Evolutionary conservation across 2,888 invertebrate genomes (phyloP), one percentile per base, ranked within the genome.

Genomic region (Microchrysa polita): DNA sequence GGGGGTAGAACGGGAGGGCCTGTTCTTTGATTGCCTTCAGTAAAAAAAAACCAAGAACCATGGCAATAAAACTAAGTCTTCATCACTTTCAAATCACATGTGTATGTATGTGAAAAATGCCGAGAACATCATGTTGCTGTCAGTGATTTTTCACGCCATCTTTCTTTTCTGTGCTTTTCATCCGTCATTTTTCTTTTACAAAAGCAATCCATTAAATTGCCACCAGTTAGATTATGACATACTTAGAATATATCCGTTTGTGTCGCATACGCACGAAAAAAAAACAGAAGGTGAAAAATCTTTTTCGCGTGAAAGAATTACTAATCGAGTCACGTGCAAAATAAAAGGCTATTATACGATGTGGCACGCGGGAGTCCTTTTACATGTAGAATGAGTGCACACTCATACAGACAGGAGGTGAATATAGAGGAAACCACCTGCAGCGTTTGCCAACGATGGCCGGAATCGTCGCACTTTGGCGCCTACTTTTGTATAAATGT

Each of bases 271-370:
- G 65, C 12, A 48, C n/a, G n/a, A n/a, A n/a, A n/a, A n/a, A n/a
- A n/a, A n/a, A n/a, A n/a, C n/a, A 48, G 9, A 22, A 67, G 53
- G 67, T 67, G 67, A 67, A 53, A 67, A 67, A 67, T 67, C 12
- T n/a, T 53, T 67, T 52, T 16, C 67, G 67, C 67, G 53, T 34
- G 67, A 16, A 67, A 53, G 53, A 52, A 65, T 67, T 67, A 9
- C 53, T 67, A 67, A 67, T 67, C 67, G 53, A 52, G 67, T 67
- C 67, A 67, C 67, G 67, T 67, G 22, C 53, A 23, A 27, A 27
- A 67, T 67, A 67, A 67, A 27, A 23, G 18, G 67, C 67, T 53
- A 52, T 67, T 67, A n/a, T n/a, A 67, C 18, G 53, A 16, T 34
- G 20, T 34, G 23, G 65, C 67, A 27, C 53, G n/a, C n/a, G 67